Base-by-base conservation (phyloP, 2,888 invertebrate genomes). In the Leptogaster cylindrica region DNA sequence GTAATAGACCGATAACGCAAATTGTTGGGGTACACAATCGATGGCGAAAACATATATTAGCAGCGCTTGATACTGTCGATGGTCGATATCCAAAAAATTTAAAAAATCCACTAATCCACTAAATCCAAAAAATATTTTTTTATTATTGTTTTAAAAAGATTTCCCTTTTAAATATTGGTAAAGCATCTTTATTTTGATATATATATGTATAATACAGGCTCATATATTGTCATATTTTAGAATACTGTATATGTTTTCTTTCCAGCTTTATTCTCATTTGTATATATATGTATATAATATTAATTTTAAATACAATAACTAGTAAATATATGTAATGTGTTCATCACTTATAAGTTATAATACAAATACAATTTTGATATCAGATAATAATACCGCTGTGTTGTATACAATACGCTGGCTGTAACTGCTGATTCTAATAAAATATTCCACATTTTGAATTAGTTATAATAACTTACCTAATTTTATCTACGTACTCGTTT, bases 181-280 rank as follows among this genome's bases (percentile, higher is more conserved):
- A 65, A 65, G 65, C 65, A 48, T 50, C 33, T 65, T 64, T 65
- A 50, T 50, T 48, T 65, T 65, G 50, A 50, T 50, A 65, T 52
- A 61, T 36, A 65, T 52, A 66, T 68, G 55, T 70, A 71, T 72
- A 72, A 66, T 75, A 75, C 74, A 76, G 76, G 77, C 76, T 75
- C 73, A 72, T 73, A 77, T 77, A 77, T 77, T 77, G 77, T 77
- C 77, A 74, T 73, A 69, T 71, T 72, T 73, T 73, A 68, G 68
- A 68, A 67, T 69, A 71, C 69, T 71, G 66, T 73, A 75, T 74
- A 67, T 69, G 52, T 72, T 72, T 70, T 58, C 65, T 67, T 50
- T 70, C 66, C 71, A 71, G 73, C 72, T 70, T 70, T 72, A 68
- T 48, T 46, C 36, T 36, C 33, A 48, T 44, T 66, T 66, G 63